These are phyloP conservation scores for Crax fasciolata DNA, from an alignment of 2,797 vertebrate genomes.

Conservation along the genomic window DNA sequence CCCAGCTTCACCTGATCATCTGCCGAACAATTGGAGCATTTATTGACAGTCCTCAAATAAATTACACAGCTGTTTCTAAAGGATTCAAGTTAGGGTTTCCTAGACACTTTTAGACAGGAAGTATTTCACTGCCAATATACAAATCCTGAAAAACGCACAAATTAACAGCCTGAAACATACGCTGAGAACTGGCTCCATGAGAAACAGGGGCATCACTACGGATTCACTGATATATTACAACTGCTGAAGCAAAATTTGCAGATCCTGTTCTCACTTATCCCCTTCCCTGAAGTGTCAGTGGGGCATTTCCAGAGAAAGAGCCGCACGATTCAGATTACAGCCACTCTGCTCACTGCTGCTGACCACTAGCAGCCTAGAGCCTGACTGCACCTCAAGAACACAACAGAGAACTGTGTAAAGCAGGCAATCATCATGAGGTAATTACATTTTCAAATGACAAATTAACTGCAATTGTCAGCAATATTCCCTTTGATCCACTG, in stretches of 20 bases:
- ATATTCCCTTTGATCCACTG: constrained; percentile 66
- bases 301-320: neutral
- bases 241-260: neutral
- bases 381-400: neutral
- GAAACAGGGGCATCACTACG: neutral
- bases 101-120: neutral
- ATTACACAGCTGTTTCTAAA: neutral
- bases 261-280: neutral
- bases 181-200: neutral
- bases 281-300: neutral
- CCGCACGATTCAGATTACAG: neutral
- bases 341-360: neutral
- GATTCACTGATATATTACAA: neutral
- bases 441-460: constrained; percentile 70
- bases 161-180: constrained; percentile 11
- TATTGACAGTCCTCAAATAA: neutral
- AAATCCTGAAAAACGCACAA: neutral
- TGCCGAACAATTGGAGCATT: constrained; percentile 6
- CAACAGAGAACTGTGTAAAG: neutral
- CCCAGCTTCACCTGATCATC: neutral
- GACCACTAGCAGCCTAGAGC: neutral
- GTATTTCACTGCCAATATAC: neutral
- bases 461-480: constrained; percentile 67
- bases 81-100: constrained; percentile 33
- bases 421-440: constrained; percentile 32